A percentile compares a stretch with the other conserved stretches of the same genome.
Conservation (phyloP, 2,888 invertebrate species). For the Epistrophe eligans region DNA sequence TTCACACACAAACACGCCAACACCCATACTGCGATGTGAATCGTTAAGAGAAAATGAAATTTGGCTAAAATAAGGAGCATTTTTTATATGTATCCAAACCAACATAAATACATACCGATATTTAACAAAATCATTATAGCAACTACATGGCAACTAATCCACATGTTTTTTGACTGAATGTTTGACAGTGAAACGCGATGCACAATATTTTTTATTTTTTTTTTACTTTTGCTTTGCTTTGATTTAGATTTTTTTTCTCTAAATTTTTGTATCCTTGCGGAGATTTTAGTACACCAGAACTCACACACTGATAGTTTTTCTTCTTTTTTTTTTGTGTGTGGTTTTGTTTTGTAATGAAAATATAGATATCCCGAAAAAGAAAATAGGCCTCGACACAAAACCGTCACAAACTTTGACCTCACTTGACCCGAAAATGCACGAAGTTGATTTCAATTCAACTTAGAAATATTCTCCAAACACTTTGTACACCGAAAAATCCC, state of each 20-base stretch:
- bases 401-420: slow-evolving; percentile 48
- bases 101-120: slow-evolving; percentile 82
- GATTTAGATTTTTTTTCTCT: slow-evolving; percentile 6
- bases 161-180: slow-evolving; percentile 82
- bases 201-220: slow-evolving; percentile 37
- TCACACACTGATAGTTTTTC: slow-evolving; percentile 23
- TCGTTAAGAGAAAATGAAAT: slow-evolving; percentile 25
- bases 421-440: slow-evolving; percentile 47
- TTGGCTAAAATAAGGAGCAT: slow-evolving; percentile 38
- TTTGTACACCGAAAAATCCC: slow-evolving; percentile 38
- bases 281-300: background rate
- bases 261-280: slow-evolving; percentile 21
- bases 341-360: background rate
- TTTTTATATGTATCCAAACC: background rate
- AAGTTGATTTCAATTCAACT: background rate
- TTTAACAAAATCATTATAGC: slow-evolving; percentile 82
- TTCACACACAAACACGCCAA: slow-evolving; percentile 4
- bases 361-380: background rate
- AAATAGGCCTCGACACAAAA: slow-evolving; percentile 23
- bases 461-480: slow-evolving; percentile 8
- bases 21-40: background rate
- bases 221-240: background rate
- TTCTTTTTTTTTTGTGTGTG: slow-evolving; percentile 1
- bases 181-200: slow-evolving; percentile 65
- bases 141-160: slow-evolving; percentile 84